Conservation (phyloP, 1,140 invertebrate genomes). For the Wasmannia auropunctata region DNA sequence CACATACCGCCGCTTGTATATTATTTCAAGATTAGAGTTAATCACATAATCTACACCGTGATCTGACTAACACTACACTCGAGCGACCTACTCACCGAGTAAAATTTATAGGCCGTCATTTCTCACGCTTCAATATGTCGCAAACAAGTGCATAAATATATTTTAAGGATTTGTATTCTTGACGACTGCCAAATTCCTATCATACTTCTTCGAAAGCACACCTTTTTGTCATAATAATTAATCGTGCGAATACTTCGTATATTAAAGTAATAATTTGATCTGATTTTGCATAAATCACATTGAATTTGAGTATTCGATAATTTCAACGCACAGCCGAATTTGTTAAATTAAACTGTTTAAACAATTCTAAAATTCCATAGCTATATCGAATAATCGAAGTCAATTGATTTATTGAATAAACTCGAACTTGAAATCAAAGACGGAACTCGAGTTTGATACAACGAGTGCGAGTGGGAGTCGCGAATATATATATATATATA, state of each 20-base stretch:
- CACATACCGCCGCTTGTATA: conserved; percentile 60
- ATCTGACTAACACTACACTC: conserved; percentile 59
- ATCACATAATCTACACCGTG: conserved; percentile 69
- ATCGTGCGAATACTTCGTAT: not conserved
- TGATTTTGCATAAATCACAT: not conserved
- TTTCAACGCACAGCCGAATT: not conserved
- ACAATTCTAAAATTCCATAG: not conserved
- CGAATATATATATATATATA: too few species aligned
- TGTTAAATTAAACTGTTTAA: not conserved
- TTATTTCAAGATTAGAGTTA: conserved; percentile 74
- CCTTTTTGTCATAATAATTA: conserved; percentile 1
- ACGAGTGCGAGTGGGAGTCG: not conserved
- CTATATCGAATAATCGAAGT: not conserved
- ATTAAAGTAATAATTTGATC: not conserved
- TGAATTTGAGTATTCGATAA: not conserved
- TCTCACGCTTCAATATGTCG: conserved; percentile 61
- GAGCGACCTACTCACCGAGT: conserved; percentile 47
- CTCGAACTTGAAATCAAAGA: not conserved
- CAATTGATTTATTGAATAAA: not conserved
- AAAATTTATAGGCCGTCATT: conserved; percentile 65
- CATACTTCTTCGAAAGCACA: not conserved
- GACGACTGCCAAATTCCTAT: not conserved
- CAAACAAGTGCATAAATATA: not conserved
- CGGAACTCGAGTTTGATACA: not conserved
- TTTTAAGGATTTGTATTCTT: not conserved